Percentiles rank a stretch among this genome's conserved stretches.
Conservation (phyloP, 2,113 vertebrate genomes). For the Coptodon bakossiorum region DNA sequence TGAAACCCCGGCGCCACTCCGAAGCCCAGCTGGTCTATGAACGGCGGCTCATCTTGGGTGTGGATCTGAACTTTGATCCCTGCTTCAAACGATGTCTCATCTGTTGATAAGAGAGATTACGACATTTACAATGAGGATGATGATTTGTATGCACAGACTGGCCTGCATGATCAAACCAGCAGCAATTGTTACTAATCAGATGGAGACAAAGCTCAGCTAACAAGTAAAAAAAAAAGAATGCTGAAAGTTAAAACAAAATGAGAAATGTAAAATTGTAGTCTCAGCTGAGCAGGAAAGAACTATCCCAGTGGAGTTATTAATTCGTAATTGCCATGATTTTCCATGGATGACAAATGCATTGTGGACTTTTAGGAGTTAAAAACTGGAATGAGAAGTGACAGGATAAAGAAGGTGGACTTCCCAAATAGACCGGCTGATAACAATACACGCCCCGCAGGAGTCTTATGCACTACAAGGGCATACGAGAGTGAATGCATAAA, state of each 20-base stretch:
- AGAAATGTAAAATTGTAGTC: neutral
- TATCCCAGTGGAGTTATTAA: neutral
- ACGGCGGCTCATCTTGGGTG: constrained; percentile 92
- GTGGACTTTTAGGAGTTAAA: neutral
- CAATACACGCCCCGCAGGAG: neutral
- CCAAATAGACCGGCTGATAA: neutral
- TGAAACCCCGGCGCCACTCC: constrained; percentile 97
- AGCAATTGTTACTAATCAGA: neutral
- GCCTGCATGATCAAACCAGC: neutral
- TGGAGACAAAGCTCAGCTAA: neutral
- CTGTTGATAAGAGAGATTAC: constrained; percentile 60
- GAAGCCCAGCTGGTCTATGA: constrained; percentile 98
- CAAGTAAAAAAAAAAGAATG: neutral
- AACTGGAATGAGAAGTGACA: neutral
- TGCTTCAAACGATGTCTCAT: constrained; percentile 96
- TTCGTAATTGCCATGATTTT: neutral
- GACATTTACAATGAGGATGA: neutral
- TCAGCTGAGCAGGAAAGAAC: neutral
- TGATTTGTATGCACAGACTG: constrained; percentile 8
- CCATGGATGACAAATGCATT: neutral
- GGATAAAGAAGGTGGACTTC: constrained; percentile 4
- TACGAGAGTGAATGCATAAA: constrained; percentile 15
- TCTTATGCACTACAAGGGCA: neutral
- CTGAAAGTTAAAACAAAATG: neutral
- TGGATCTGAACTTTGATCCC: constrained; percentile 99